phyloP scores from a whole-genome alignment of 2,888 invertebrate genomes.

The Metellina segmentata region DNA sequence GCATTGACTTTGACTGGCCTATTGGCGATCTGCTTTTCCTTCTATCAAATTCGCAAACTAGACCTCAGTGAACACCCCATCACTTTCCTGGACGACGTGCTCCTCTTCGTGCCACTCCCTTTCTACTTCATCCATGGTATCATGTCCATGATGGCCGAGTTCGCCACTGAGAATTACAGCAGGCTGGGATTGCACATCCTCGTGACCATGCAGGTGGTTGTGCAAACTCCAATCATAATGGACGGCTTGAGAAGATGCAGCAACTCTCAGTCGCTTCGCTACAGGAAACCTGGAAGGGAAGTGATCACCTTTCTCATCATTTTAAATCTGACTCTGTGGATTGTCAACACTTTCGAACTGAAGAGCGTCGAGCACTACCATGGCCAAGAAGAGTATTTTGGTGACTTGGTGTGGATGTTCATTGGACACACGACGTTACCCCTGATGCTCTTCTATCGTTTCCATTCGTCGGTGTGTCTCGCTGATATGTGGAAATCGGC shows the following conservation, averaged over 20 bases:
- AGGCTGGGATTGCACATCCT: slow-evolving; percentile 74
- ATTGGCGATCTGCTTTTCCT: slow-evolving; percentile 84
- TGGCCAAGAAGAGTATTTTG: slow-evolving; percentile 86
- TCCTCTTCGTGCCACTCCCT: slow-evolving; percentile 87
- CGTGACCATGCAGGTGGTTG: slow-evolving; percentile 85
- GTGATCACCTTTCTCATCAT: slow-evolving; percentile 89
- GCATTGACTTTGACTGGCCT: slow-evolving; percentile 84
- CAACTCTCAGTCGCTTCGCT: slow-evolving; percentile 85
- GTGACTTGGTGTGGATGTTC: slow-evolving; percentile 87
- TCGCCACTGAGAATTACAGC: slow-evolving; percentile 47
- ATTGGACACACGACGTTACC: slow-evolving; percentile 88
- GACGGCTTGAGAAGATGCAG: slow-evolving; percentile 89
- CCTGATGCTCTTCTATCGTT: slow-evolving; percentile 89
- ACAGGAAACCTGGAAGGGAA: slow-evolving; percentile 88
- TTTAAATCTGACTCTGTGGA: slow-evolving; percentile 89
- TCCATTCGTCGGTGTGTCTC: slow-evolving; percentile 89
- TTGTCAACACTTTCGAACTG: slow-evolving; percentile 87
- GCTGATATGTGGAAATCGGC: slow-evolving; percentile 90
- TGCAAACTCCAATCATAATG: slow-evolving; percentile 88
- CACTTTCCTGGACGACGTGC: slow-evolving; percentile 86
- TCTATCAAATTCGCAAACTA: slow-evolving; percentile 85
- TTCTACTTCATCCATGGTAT: slow-evolving; percentile 88
- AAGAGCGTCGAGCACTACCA: slow-evolving; percentile 84
- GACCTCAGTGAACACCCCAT: slow-evolving; percentile 85
- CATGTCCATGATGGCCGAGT: slow-evolving; percentile 80